phyloP scores from a whole-genome alignment of 2,113 vertebrate genomes.

The Plestiodon gilberti region DNA sequence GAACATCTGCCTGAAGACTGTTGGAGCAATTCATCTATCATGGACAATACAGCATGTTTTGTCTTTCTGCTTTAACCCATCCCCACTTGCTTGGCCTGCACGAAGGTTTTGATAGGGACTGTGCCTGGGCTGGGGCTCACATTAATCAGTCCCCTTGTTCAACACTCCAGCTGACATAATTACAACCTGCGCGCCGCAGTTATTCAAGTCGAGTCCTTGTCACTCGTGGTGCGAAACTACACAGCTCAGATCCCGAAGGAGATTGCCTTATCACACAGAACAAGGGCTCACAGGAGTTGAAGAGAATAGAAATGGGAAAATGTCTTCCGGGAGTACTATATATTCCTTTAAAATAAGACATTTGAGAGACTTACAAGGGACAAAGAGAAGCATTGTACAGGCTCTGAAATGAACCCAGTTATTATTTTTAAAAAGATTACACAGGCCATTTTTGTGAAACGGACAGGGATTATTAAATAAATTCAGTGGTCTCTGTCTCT shows the following conservation, averaged over 20 bases:
- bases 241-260: slow-evolving; percentile 86
- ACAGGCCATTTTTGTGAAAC: slow-evolving; percentile 71
- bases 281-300: slow-evolving; percentile 85
- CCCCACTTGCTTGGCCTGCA: slow-evolving; percentile 81
- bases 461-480: slow-evolving; percentile 72
- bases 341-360: slow-evolving; percentile 87
- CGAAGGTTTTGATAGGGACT: slow-evolving; percentile 90
- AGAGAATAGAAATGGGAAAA: slow-evolving; percentile 88
- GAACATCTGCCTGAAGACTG: slow-evolving; percentile 98
- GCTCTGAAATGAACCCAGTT: slow-evolving; percentile 77
- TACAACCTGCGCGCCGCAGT: slow-evolving; percentile 92
- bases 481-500: slow-evolving; percentile 59
- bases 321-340: slow-evolving; percentile 85
- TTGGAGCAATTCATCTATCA: slow-evolving; percentile 95
- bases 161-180: slow-evolving; percentile 94
- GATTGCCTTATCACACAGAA: slow-evolving; percentile 88
- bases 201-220: slow-evolving; percentile 90
- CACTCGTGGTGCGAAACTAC: slow-evolving; percentile 87
- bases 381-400: slow-evolving; percentile 80
- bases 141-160: slow-evolving; percentile 95
- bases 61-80: slow-evolving; percentile 83
- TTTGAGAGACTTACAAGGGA: slow-evolving; percentile 84
- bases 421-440: slow-evolving; percentile 78
- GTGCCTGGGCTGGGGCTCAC: slow-evolving; percentile 88
- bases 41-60: slow-evolving; percentile 81